phyloP scores from a whole-genome alignment of 2,113 vertebrate species.

The Gambusia holbrooki region DNA sequence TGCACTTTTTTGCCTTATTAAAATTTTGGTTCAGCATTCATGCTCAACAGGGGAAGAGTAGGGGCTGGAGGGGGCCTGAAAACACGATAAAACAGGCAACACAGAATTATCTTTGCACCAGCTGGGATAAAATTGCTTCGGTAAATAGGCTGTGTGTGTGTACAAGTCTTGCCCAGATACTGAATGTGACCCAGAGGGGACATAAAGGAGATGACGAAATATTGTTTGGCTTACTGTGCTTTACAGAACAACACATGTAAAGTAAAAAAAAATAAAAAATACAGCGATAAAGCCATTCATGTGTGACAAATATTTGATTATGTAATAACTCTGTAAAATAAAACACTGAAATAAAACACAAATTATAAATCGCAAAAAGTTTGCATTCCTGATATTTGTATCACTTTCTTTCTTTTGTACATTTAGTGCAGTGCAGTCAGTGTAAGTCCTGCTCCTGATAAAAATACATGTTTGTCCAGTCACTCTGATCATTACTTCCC shows the following conservation, averaged over 20 bases:
- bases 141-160: slow-evolving; percentile 57
- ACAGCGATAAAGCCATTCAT: slow-evolving; percentile 22
- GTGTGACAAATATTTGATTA: slow-evolving; percentile 21
- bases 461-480: slow-evolving; percentile 40
- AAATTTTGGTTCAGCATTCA: slow-evolving; percentile 44
- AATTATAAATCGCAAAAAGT: neutral
- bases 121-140: slow-evolving; percentile 54
- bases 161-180: slow-evolving; percentile 48
- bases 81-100: slow-evolving; percentile 52
- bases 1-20: slow-evolving; percentile 61
- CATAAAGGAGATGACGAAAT: slow-evolving; percentile 64
- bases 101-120: slow-evolving; percentile 53
- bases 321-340: neutral
- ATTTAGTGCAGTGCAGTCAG: neutral
- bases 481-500: slow-evolving; percentile 64
- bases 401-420: neutral
- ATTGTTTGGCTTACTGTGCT: slow-evolving; percentile 33
- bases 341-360: neutral
- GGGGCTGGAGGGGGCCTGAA: slow-evolving; percentile 25
- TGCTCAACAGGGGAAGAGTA: slow-evolving; percentile 24
- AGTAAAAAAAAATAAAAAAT: slow-evolving; percentile 38
- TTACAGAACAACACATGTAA: slow-evolving; percentile 38
- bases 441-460: slow-evolving; percentile 11
- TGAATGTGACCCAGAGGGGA: slow-evolving; percentile 57
- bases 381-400: neutral